Conservation (phyloP, 2,113 vertebrate genomes). For the Perccottus glenii region DNA sequence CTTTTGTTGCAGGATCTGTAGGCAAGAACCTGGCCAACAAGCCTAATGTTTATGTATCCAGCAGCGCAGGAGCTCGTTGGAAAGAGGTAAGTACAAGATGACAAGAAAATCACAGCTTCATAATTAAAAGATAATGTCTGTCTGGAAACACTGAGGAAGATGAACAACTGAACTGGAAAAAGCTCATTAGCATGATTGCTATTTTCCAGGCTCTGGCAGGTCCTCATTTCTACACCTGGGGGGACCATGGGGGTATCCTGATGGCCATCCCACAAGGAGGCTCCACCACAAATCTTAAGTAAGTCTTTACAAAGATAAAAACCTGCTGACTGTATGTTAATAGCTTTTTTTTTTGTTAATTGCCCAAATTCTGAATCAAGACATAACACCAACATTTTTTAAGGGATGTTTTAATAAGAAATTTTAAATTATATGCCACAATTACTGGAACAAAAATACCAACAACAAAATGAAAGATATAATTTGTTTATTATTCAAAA, state of each 20-base stretch:
- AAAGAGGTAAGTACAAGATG: slow-evolving; percentile 86
- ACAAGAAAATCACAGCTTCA: slow-evolving; percentile 1
- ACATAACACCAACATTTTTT: too few relatives aligned
- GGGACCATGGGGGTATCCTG: slow-evolving; percentile 94
- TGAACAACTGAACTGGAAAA: background rate
- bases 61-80: slow-evolving; percentile 93
- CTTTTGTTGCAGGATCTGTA: slow-evolving; percentile 83
- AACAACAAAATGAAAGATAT: too few relatives aligned
- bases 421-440: too few relatives aligned
- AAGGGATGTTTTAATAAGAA: too few relatives aligned
- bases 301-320: slow-evolving; percentile 56
- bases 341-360: too few relatives aligned
- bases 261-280: slow-evolving; percentile 91
- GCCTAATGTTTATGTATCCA: slow-evolving; percentile 94
- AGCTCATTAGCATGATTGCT: background rate
- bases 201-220: slow-evolving; percentile 87
- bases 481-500: too few relatives aligned
- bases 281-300: slow-evolving; percentile 92
- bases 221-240: slow-evolving; percentile 96
- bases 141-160: background rate
- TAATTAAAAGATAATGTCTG: background rate
- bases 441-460: too few relatives aligned
- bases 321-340: too few relatives aligned
- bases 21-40: slow-evolving; percentile 94
- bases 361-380: too few relatives aligned